A percentile compares a stretch with the other conserved stretches of the same genome.
phyloP scores from a whole-genome alignment of 2,797 vertebrate genomes.

The Trachops cirrhosus region DNA sequence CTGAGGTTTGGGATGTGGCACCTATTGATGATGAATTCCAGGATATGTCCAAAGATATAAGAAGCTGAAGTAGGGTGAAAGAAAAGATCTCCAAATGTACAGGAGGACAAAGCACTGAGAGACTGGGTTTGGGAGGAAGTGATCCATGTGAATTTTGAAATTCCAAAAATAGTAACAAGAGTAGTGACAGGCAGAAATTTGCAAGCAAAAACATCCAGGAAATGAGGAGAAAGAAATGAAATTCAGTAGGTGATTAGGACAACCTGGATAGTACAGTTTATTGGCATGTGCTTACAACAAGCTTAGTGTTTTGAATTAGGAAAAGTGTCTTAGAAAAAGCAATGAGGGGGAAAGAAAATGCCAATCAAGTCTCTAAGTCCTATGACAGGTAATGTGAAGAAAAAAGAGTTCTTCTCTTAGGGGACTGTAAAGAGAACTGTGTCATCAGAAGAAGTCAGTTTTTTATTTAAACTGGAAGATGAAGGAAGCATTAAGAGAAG shows the following conservation, averaged over 20 bases:
- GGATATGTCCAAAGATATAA: not conserved
- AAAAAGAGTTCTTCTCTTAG: not conserved
- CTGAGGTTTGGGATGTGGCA: not conserved
- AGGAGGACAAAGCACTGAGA: not conserved
- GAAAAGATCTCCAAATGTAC: not conserved
- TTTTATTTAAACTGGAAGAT: not conserved
- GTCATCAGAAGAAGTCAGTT: not conserved
- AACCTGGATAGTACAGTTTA: not conserved
- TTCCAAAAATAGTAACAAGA: not conserved
- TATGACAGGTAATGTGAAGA: too few species aligned
- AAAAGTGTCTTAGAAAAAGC: not conserved
- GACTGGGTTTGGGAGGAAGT: not conserved
- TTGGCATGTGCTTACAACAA: not conserved
- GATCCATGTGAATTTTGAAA: not conserved
- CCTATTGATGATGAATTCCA: not conserved
- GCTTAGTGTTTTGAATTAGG: not conserved
- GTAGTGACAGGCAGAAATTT: not conserved
- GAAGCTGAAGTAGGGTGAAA: not conserved
- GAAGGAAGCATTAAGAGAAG: not conserved
- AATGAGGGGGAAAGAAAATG: not conserved
- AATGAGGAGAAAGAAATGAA: not conserved
- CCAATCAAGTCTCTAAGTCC: not conserved
- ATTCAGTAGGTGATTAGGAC: not conserved
- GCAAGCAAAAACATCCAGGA: not conserved
- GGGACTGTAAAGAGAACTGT: not conserved